Conservation (phyloP, 2,113 vertebrate genomes). For the Vicugna pacos region DNA sequence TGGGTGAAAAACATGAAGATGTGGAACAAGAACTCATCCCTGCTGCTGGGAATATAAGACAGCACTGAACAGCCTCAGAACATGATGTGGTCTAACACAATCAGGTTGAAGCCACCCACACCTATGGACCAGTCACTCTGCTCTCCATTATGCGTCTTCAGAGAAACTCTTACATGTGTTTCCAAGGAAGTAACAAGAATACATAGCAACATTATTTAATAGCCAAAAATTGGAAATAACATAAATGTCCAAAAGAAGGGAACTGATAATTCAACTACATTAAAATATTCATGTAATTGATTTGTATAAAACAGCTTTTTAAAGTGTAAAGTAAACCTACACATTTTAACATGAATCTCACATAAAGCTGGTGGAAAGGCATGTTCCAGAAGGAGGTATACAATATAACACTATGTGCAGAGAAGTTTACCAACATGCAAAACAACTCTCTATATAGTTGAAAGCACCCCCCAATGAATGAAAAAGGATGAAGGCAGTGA, state of each 20-base stretch:
- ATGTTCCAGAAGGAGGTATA: not conserved
- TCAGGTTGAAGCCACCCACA: not conserved
- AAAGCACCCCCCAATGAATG: not conserved
- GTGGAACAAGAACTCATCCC: not conserved
- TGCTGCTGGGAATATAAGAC: not conserved
- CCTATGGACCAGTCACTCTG: not conserved
- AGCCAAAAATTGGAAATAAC: not conserved
- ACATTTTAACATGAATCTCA: not conserved
- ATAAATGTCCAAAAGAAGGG: not conserved
- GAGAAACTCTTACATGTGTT: not conserved
- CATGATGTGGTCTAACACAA: not conserved
- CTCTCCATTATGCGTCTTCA: not conserved
- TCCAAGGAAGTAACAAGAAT: not conserved
- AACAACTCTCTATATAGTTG: not conserved
- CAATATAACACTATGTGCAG: not conserved
- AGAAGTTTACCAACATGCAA: not conserved
- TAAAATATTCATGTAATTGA: slow-evolving; percentile 2
- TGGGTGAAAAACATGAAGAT: not conserved
- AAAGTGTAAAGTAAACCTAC: not conserved
- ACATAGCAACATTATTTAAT: not conserved
- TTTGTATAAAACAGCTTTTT: not conserved
- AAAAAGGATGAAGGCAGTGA: not conserved
- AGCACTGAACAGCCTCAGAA: not conserved
- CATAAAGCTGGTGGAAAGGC: not conserved
- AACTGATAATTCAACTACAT: not conserved